Evolutionary conservation across 2,888 invertebrate genomes (phyloP).

Genomic region (Gymnoscelis rufifasciata): DNA sequence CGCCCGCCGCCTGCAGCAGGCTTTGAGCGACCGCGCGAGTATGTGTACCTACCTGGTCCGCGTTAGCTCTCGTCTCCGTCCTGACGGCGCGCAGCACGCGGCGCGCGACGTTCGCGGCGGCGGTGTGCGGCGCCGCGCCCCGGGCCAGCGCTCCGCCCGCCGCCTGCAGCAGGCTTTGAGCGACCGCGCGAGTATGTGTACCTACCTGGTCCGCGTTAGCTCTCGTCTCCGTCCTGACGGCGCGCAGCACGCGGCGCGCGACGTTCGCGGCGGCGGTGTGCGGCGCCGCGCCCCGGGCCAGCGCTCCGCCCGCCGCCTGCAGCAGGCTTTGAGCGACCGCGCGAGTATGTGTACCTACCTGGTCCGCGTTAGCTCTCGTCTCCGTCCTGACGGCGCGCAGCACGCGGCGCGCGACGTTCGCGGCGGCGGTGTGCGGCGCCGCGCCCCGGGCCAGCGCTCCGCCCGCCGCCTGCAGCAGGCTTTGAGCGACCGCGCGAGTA

Average conservation of each 20-base stretch:
- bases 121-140: too few species aligned
- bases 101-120: too few species aligned
- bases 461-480: constrained; percentile 1
- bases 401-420: constrained; percentile 6
- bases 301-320: constrained; percentile 2
- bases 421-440: constrained; percentile 2
- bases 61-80: constrained; percentile 1
- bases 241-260: constrained; percentile 5
- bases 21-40: too few species aligned
- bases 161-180: too few species aligned
- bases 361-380: constrained; percentile 3
- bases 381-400: constrained; percentile 2
- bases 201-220: constrained; percentile 1
- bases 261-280: constrained; percentile 3
- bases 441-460: constrained; percentile 4
- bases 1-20: too few species aligned
- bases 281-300: constrained; percentile 1
- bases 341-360: too few species aligned
- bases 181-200: too few species aligned
- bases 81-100: constrained; percentile 3
- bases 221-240: constrained; percentile 3
- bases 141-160: too few species aligned
- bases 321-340: too few species aligned
- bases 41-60: constrained; percentile 1
- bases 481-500: too few species aligned